Conservation (phyloP, 1,140 invertebrate genomes). For the Euwallacea similis region DNA sequence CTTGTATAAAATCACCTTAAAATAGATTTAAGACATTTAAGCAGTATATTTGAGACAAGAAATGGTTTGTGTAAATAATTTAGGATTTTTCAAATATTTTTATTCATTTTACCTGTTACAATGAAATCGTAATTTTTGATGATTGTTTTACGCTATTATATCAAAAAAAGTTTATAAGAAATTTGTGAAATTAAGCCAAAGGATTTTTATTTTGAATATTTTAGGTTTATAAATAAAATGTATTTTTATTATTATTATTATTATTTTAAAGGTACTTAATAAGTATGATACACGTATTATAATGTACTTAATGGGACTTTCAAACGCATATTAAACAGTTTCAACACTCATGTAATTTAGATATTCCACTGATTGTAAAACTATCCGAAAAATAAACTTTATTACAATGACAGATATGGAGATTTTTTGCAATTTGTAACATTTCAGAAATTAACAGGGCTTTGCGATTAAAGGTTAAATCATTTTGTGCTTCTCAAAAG, state of each 20-base stretch:
- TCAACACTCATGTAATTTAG: constrained; percentile 37
- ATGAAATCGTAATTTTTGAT: constrained; percentile 2
- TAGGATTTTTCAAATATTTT: too few species aligned
- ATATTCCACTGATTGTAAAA: constrained; percentile 38
- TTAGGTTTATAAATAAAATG: too few species aligned
- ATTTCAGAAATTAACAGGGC: too few species aligned
- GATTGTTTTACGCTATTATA: constrained; percentile 25
- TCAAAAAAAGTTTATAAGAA: constrained; percentile 14
- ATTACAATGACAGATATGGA: constrained; percentile 7
- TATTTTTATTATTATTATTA: background rate
- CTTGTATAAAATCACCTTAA: constrained; percentile 23
- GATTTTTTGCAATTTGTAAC: too few species aligned
- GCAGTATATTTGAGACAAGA: background rate
- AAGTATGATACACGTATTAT: background rate
- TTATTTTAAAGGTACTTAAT: constrained; percentile 13
- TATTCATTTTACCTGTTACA: constrained; percentile 16
- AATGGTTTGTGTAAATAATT: too few species aligned
- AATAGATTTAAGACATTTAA: constrained; percentile 5
- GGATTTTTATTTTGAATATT: constrained; percentile 20
- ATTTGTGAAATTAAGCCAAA: constrained; percentile 38
- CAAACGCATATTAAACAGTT: constrained; percentile 29
- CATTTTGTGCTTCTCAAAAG: too few species aligned
- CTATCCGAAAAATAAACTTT: constrained; percentile 37
- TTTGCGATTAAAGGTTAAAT: too few species aligned
- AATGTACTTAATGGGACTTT: constrained; percentile 1